Conservation (phyloP, 2,113 vertebrate species). For the Sprattus sprattus region DNA sequence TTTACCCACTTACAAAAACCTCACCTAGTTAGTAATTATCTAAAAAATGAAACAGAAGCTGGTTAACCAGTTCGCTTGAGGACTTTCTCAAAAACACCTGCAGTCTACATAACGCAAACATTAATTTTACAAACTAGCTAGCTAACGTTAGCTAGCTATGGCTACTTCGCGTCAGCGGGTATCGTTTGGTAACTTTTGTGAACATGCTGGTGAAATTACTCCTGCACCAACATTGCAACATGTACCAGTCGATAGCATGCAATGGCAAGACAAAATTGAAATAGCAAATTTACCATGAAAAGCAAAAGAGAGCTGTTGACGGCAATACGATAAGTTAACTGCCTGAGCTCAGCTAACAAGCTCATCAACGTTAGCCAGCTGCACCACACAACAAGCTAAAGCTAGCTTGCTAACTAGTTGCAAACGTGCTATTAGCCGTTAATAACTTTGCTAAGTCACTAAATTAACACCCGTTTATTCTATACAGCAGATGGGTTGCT, state of each 20-base stretch:
- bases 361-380: background rate
- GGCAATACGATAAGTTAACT: background rate
- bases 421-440: background rate
- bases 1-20: background rate
- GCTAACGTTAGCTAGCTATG: slow-evolving; percentile 19
- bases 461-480: background rate
- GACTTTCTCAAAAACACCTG: background rate
- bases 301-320: background rate
- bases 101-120: background rate
- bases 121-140: background rate
- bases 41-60: background rate
- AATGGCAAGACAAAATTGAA: background rate
- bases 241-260: background rate
- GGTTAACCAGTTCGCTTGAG: background rate
- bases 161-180: background rate
- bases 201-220: background rate
- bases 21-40: background rate
- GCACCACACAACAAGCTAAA: background rate
- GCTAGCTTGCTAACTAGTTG: background rate
- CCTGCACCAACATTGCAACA: background rate
- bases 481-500: background rate
- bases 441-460: background rate
- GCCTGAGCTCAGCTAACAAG: background rate
- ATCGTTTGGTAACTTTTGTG: background rate
- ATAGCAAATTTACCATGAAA: background rate